These are phyloP conservation scores for Drosophila nebulosa DNA, from an alignment of 1,140 invertebrate genomes.

Conservation along the genomic window DNA sequence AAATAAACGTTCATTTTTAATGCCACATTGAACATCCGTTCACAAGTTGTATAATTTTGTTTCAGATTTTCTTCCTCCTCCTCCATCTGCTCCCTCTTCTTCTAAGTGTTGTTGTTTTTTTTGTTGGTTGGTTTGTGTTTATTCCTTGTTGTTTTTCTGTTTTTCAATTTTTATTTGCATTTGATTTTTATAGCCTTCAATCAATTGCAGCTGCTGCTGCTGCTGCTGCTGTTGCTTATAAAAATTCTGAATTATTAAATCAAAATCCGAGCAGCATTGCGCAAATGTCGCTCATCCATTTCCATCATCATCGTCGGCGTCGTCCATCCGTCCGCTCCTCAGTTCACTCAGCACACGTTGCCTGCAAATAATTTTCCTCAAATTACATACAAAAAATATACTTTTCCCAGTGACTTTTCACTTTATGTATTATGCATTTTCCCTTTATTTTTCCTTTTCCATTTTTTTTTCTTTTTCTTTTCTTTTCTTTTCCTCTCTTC, in stretches of 20 bases:
- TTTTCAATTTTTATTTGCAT: slow-evolving; percentile 12
- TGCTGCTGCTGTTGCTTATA: slow-evolving; percentile 19
- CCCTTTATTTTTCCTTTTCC: neutral
- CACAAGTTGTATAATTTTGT: neutral
- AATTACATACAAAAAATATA: neutral
- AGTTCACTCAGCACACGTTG: neutral
- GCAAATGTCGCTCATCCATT: slow-evolving; percentile 33
- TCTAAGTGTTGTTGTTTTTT: neutral
- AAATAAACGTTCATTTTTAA: slow-evolving; percentile 70
- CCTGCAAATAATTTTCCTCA: neutral
- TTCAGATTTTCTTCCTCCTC: neutral
- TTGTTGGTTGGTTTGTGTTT: too few species aligned
- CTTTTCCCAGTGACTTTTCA: neutral
- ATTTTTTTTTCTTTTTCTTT: neutral
- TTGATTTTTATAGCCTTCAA: slow-evolving; percentile 36
- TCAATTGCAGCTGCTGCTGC: slow-evolving; percentile 62
- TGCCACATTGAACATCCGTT: slow-evolving; percentile 56
- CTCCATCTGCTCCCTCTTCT: too few species aligned
- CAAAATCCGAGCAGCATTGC: slow-evolving; percentile 18
- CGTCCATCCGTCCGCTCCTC: neutral
- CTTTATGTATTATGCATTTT: neutral
- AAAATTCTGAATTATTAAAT: slow-evolving; percentile 62
- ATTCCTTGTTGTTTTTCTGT: slow-evolving; percentile 17
- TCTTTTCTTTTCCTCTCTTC: neutral
- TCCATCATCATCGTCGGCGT: neutral